These are phyloP conservation scores for Empidonax alnorum DNA, from an alignment of 2,113 vertebrate genomes.

Conservation along the genomic window DNA sequence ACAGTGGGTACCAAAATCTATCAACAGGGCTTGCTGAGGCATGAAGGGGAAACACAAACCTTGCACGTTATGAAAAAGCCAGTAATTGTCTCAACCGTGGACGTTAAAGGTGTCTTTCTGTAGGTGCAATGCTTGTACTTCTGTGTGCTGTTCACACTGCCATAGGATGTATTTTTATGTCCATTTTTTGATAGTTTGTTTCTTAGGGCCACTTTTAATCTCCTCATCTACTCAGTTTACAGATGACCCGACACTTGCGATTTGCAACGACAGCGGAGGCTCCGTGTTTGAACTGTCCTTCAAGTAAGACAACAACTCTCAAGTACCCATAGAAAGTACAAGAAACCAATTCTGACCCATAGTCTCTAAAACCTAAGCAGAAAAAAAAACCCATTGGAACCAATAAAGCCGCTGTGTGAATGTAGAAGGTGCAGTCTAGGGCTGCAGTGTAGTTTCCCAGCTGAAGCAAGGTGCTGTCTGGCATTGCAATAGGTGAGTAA, in stretches of 20 bases:
- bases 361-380: not conserved
- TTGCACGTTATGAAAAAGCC: not conserved
- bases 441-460: not conserved
- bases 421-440: not conserved
- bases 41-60: not conserved
- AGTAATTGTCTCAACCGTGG: not conserved
- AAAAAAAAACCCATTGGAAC: not conserved
- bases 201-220: not conserved
- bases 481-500: not conserved
- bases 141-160: not conserved
- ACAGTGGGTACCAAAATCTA: not conserved
- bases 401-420: not conserved
- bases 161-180: not conserved
- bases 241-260: conserved; percentile 93
- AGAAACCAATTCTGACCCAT: not conserved
- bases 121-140: not conserved
- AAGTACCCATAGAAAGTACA: not conserved
- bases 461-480: not conserved
- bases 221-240: conserved; percentile 87
- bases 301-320: conserved; percentile 82
- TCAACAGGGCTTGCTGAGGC: not conserved
- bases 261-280: conserved; percentile 98
- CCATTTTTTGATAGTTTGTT: not conserved
- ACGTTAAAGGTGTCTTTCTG: not conserved
- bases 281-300: conserved; percentile 97